Percentiles rank a stretch among this genome's conserved stretches.
phyloP scores from a whole-genome alignment of 2,113 vertebrate species.

The Eptatretus burgeri region DNA sequence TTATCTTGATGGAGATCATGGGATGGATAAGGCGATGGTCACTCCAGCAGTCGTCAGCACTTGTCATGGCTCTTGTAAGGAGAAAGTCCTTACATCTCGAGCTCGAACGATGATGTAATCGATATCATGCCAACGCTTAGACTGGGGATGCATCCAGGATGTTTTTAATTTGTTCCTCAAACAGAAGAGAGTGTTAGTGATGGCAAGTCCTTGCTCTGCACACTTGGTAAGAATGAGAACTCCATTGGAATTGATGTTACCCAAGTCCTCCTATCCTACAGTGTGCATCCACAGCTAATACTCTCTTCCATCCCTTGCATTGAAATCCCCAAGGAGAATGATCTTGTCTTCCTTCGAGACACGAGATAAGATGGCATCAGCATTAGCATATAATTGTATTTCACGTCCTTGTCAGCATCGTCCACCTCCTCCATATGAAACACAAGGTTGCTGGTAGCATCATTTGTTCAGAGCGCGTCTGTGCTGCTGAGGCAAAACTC shows the following conservation, averaged over 20 bases:
- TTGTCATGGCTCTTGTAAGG: conserved; percentile 1
- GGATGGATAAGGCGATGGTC: neutral
- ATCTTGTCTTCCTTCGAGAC: neutral
- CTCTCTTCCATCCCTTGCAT: neutral
- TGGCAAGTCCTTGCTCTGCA: neutral
- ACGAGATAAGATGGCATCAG: neutral
- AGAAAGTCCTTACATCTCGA: neutral
- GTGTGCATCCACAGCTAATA: neutral
- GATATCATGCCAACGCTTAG: neutral
- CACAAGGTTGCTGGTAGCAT: no score
- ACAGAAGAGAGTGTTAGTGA: conserved; percentile 2
- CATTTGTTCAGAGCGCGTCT: no score
- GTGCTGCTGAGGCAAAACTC: no score
- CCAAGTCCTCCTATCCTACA: neutral
- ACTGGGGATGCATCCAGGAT: neutral
- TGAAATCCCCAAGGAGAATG: neutral
- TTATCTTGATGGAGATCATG: neutral
- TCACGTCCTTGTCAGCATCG: neutral
- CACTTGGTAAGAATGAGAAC: conserved; percentile 2
- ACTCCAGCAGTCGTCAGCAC: neutral
- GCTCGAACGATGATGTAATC: neutral
- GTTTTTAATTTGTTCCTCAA: neutral
- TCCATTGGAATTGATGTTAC: conserved; percentile 1
- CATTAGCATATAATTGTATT: neutral
- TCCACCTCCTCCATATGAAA: no score